Percentiles rank a stretch among this genome's conserved stretches.
These are phyloP conservation scores for Schizopygopsis pylzovi DNA, from an alignment of 2,797 vertebrate genomes.

Conservation along the genomic window DNA sequence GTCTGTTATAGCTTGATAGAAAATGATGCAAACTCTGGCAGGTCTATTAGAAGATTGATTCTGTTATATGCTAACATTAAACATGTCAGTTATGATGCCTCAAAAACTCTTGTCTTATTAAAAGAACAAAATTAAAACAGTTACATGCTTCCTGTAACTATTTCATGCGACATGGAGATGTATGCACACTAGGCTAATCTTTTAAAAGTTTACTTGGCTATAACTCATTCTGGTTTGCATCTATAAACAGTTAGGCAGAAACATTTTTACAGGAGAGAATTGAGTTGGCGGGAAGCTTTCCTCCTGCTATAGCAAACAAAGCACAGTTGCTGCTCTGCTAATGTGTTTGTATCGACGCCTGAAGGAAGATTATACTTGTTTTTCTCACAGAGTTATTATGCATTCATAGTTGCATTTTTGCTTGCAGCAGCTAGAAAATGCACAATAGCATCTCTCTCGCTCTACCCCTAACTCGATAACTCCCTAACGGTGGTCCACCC, in stretches of 20 bases:
- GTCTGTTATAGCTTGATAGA: conserved; percentile 24
- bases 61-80: conserved; percentile 45
- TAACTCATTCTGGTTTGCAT: conserved; percentile 54
- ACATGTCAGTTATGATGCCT: conserved; percentile 36
- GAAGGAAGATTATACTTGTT: conserved; percentile 53
- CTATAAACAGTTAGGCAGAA: conserved; percentile 57
- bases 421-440: conserved; percentile 59
- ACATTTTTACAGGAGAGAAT: conserved; percentile 45
- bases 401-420: conserved; percentile 61
- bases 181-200: neutral
- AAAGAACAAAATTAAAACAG: neutral
- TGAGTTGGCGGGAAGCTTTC: conserved; percentile 53
- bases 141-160: conserved; percentile 28
- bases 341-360: conserved; percentile 62
- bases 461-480: conserved; percentile 16
- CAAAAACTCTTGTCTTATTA: conserved; percentile 21
- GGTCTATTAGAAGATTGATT: conserved; percentile 10
- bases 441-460: conserved; percentile 45
- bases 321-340: conserved; percentile 45
- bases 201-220: conserved; percentile 54
- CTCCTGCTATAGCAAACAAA: conserved; percentile 45
- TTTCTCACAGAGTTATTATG: conserved; percentile 55
- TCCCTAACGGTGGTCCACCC: conserved; percentile 49
- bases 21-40: conserved; percentile 18
- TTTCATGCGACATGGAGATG: conserved; percentile 16